These are phyloP conservation scores for Simalia tracyae DNA, from an alignment of 2,797 vertebrate species.

Conservation along the genomic window DNA sequence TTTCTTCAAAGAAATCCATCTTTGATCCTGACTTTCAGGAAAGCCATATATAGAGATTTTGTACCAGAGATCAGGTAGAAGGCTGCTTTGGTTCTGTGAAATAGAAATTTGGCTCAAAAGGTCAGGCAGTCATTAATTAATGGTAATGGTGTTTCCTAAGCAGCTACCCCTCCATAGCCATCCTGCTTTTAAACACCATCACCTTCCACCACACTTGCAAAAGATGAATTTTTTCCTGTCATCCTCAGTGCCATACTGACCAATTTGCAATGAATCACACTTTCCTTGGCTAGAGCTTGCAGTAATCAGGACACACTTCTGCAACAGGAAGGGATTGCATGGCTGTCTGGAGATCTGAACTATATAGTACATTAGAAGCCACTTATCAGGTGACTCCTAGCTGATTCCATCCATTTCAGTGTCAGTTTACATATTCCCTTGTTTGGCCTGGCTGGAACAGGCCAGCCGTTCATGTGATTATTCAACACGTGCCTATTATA, in stretches of 20 bases:
- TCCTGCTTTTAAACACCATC: neutral
- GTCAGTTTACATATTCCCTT: neutral
- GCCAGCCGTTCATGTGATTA: neutral
- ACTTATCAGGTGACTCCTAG: neutral
- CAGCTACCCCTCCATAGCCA: neutral
- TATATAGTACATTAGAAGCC: neutral
- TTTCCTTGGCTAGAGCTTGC: neutral
- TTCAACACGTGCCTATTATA: neutral
- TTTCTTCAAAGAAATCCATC: neutral
- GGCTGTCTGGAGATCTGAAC: neutral
- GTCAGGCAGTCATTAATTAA: neutral
- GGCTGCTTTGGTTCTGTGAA: neutral
- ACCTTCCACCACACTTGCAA: neutral
- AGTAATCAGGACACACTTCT: neutral
- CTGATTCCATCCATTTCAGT: neutral
- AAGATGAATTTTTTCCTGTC: constrained; percentile 34
- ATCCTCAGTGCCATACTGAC: constrained; percentile 26
- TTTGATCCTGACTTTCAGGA: neutral
- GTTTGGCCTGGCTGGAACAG: neutral
- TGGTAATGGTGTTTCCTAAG: neutral
- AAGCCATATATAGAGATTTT: neutral
- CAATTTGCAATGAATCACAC: neutral
- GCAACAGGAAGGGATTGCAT: neutral
- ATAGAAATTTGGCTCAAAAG: constrained; percentile 1
- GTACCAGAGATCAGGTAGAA: neutral